Conservation (phyloP, 2,113 vertebrate genomes). For the Notarius quadriscutis region DNA sequence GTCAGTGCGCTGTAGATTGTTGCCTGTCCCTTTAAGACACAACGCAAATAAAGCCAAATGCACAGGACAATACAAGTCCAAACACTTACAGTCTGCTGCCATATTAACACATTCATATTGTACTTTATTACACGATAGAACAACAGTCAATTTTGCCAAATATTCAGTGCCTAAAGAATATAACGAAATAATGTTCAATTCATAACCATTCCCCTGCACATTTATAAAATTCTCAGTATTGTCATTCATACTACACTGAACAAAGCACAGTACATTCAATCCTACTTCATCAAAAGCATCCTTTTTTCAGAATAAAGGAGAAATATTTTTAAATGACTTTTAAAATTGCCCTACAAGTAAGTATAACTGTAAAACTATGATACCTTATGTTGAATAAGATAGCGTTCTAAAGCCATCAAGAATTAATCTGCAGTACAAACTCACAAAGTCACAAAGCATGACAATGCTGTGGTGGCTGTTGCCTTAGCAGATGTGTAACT, state of each 20-base stretch:
- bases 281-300: not conserved
- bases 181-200: slow-evolving; percentile 15
- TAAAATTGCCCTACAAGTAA: not conserved
- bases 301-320: not conserved
- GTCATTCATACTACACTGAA: not conserved
- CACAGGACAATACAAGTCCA: slow-evolving; percentile 25
- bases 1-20: slow-evolving; percentile 90
- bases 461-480: slow-evolving; percentile 25
- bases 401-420: slow-evolving; percentile 6
- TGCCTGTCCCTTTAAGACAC: slow-evolving; percentile 50
- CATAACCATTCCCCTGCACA: slow-evolving; percentile 1
- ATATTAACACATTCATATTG: slow-evolving; percentile 33
- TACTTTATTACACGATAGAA: slow-evolving; percentile 16
- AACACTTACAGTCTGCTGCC: not conserved
- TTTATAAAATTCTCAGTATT: not conserved
- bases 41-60: slow-evolving; percentile 36
- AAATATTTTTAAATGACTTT: not conserved
- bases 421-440: slow-evolving; percentile 25
- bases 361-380: slow-evolving; percentile 11
- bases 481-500: slow-evolving; percentile 52
- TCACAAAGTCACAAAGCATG: slow-evolving; percentile 13
- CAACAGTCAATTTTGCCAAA: slow-evolving; percentile 15
- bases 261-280: slow-evolving; percentile 18
- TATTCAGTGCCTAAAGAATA: slow-evolving; percentile 42
- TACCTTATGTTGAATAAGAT: not conserved